These are phyloP conservation scores for Eulemur rufifrons DNA, from an alignment of 2,113 vertebrate genomes.

Conservation along the genomic window DNA sequence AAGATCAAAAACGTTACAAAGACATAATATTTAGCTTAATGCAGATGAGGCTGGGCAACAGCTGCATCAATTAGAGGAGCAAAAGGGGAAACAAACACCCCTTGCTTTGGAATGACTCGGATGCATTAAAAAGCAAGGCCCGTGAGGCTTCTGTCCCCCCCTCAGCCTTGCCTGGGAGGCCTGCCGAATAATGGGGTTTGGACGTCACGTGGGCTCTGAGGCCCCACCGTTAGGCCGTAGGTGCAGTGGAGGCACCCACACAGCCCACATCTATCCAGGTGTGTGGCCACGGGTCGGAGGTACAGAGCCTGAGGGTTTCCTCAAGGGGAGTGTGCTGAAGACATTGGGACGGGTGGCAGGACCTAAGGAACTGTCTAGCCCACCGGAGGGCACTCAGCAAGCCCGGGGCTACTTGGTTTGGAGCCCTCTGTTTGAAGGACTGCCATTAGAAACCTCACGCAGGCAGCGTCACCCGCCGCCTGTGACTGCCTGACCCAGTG, in stretches of 20 bases:
- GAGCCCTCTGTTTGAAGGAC: background rate
- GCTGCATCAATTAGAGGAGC: slow-evolving; percentile 80
- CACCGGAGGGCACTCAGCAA: background rate
- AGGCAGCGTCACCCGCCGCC: background rate
- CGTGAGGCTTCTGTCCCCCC: background rate
- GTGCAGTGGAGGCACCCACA: slow-evolving; percentile 4
- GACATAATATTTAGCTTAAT: slow-evolving; percentile 84
- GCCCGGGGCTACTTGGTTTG: background rate
- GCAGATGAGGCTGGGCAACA: slow-evolving; percentile 76
- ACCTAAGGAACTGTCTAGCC: background rate
- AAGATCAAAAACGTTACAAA: slow-evolving; percentile 89
- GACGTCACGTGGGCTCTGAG: slow-evolving; percentile 37
- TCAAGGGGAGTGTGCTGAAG: background rate
- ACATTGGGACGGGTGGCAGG: slow-evolving; percentile 57
- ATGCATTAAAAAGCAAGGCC: slow-evolving; percentile 26
- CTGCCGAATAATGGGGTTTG: slow-evolving; percentile 37
- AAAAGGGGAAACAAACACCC: slow-evolving; percentile 68
- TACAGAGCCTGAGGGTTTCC: background rate
- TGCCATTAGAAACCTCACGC: background rate
- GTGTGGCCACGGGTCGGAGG: slow-evolving; percentile 58
- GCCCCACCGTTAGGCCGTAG: background rate
- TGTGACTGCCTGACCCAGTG: background rate
- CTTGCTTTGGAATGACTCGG: slow-evolving; percentile 40
- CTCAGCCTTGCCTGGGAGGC: background rate
- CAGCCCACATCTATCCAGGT: slow-evolving; percentile 33